A percentile compares a stretch with the other conserved stretches of the same genome.
Evolutionary conservation across 1,140 invertebrate genomes (phyloP).

Genomic region (Atta colombica): DNA sequence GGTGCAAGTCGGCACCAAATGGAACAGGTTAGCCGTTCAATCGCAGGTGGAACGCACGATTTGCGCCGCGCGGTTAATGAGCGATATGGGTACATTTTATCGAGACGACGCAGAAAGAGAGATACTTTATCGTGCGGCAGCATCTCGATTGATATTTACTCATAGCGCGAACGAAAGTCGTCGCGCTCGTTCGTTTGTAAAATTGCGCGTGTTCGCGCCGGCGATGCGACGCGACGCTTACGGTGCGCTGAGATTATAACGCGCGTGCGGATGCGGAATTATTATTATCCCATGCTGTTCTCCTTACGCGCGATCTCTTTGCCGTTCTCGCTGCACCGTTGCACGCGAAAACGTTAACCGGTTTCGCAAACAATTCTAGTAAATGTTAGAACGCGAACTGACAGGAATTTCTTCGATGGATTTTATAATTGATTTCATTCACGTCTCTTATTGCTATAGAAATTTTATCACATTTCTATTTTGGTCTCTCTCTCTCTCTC

Average conservation of each 20-base stretch:
- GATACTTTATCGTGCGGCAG: slow-evolving; percentile 15
- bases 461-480: not conserved
- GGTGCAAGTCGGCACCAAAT: not conserved
- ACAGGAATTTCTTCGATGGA: not conserved
- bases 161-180: slow-evolving; percentile 47
- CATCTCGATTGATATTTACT: slow-evolving; percentile 24
- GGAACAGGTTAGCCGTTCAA: slow-evolving; percentile 24
- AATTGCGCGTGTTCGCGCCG: slow-evolving; percentile 4
- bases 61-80: slow-evolving; percentile 6
- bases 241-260: slow-evolving; percentile 26
- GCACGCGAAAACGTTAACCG: slow-evolving; percentile 56
- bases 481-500: not conserved
- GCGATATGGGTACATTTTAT: slow-evolving; percentile 28
- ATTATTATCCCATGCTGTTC: slow-evolving; percentile 53
- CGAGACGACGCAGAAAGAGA: slow-evolving; percentile 12
- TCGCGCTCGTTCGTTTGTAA: slow-evolving; percentile 7
- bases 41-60: slow-evolving; percentile 33
- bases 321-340: slow-evolving; percentile 29
- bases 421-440: slow-evolving; percentile 9
- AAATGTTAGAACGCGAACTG: slow-evolving; percentile 15
- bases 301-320: slow-evolving; percentile 50
- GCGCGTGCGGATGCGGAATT: slow-evolving; percentile 53
- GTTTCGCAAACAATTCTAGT: slow-evolving; percentile 47
- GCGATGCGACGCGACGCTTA: not conserved
- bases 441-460: not conserved